A percentile compares a stretch with the other conserved stretches of the same genome.
phyloP scores from a whole-genome alignment of 2,888 invertebrate genomes.

The Clunio marinus region DNA sequence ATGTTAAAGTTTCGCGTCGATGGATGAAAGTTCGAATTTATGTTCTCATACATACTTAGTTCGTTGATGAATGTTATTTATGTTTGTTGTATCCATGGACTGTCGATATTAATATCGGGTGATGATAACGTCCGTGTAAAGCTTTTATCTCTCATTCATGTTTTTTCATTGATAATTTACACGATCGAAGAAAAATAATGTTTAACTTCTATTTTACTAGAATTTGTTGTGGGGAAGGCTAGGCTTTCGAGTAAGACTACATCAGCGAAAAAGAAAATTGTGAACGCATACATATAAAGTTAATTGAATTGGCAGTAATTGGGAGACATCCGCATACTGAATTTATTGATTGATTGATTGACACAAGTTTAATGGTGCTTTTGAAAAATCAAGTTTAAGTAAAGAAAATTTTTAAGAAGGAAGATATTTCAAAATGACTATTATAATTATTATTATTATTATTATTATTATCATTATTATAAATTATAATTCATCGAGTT shows the following conservation, averaged over 20 bases:
- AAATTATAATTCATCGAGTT: neutral
- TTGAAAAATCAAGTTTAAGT: neutral
- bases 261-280: neutral
- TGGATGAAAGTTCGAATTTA: no score
- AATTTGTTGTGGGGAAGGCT: neutral
- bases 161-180: neutral
- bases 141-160: no score
- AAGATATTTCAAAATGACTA: conserved; percentile 3
- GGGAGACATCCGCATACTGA: no score
- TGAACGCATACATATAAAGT: no score
- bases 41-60: no score
- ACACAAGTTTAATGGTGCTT: neutral
- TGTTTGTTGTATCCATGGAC: neutral
- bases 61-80: no score
- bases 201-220: neutral
- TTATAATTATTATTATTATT: no score
- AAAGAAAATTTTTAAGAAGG: no score
- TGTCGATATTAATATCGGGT: neutral
- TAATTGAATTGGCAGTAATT: neutral
- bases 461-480: no score
- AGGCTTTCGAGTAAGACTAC: neutral
- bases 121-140: neutral
- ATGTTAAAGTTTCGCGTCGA: no score
- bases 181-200: neutral
- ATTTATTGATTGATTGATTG: neutral